A percentile compares a stretch with the other conserved stretches of the same genome.
phyloP scores from a whole-genome alignment of 1,140 invertebrate genomes.

The Phymorhynchus buccinoides region DNA sequence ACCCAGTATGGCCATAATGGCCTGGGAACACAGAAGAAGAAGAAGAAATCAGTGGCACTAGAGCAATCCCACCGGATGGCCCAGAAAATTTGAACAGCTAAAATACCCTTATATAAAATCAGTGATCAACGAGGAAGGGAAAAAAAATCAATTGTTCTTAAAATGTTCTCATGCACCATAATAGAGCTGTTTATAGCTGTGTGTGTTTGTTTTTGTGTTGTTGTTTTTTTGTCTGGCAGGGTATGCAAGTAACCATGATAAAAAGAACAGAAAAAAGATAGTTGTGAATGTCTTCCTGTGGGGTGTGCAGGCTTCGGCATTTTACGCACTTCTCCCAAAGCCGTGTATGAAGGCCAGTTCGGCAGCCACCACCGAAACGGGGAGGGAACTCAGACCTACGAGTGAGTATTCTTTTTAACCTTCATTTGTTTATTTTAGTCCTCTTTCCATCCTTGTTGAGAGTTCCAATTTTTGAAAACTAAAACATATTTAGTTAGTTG shows the following conservation, averaged over 20 bases:
- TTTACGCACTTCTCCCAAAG: conserved; percentile 57
- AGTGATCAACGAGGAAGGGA: too few species aligned
- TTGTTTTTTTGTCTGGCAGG: background rate
- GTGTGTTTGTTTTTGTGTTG: conserved; percentile 3
- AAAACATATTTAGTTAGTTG: too few species aligned
- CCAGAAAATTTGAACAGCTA: too few species aligned
- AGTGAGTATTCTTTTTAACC: conserved; percentile 56
- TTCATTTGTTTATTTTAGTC: background rate
- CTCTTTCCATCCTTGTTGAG: too few species aligned
- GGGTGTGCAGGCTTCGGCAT: conserved; percentile 65
- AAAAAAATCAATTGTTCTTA: too few species aligned
- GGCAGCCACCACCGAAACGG: conserved; percentile 64
- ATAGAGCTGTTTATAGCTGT: conserved; percentile 14
- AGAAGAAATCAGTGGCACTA: too few species aligned
- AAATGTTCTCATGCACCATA: too few species aligned
- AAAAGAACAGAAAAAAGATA: background rate
- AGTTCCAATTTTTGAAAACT: too few species aligned
- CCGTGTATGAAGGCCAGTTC: conserved; percentile 68
- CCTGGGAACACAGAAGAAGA: too few species aligned
- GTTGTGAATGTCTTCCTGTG: background rate
- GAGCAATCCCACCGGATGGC: too few species aligned
- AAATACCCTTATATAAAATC: too few species aligned
- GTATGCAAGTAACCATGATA: background rate
- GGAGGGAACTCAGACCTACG: conserved; percentile 66
- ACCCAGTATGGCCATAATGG: too few species aligned